phyloP scores from a whole-genome alignment of 2,113 vertebrate species.

The Clarias magur region DNA sequence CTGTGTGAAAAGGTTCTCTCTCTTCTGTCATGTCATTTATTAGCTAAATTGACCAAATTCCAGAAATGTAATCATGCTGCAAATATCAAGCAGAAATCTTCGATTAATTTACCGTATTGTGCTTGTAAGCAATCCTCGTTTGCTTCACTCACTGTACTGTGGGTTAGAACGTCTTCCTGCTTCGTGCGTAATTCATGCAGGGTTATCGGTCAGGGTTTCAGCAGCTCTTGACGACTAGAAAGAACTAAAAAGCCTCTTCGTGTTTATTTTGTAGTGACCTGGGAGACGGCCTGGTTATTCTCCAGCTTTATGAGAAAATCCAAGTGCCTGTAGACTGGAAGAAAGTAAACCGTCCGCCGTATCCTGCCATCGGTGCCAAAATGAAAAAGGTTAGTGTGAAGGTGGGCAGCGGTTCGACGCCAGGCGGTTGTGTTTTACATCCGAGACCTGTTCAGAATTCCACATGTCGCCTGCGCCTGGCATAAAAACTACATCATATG shows the following conservation, averaged over 20 bases:
- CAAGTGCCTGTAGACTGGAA: slow-evolving; percentile 85
- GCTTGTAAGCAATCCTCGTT: neutral
- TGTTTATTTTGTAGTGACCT: slow-evolving; percentile 65
- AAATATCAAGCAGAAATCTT: neutral
- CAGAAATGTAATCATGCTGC: neutral
- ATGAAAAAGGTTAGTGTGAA: slow-evolving; percentile 86
- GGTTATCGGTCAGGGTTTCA: neutral
- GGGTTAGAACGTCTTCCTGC: neutral
- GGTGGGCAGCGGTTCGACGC: neutral
- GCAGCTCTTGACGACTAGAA: neutral
- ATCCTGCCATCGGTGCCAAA: slow-evolving; percentile 82
- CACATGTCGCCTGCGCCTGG: neutral
- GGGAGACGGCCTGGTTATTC: slow-evolving; percentile 82
- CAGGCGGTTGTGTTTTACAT: neutral
- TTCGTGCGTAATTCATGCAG: neutral
- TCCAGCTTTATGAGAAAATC: slow-evolving; percentile 89
- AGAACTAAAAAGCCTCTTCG: neutral
- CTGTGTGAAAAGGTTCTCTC: neutral
- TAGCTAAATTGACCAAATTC: neutral
- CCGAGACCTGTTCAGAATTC: neutral
- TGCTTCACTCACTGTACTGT: neutral
- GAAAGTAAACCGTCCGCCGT: slow-evolving; percentile 88
- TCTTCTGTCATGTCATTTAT: neutral
- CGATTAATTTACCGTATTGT: neutral
- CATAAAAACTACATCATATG: neutral